Base-by-base conservation (phyloP, 1,140 invertebrate genomes). In the Solen grandis region DNA sequence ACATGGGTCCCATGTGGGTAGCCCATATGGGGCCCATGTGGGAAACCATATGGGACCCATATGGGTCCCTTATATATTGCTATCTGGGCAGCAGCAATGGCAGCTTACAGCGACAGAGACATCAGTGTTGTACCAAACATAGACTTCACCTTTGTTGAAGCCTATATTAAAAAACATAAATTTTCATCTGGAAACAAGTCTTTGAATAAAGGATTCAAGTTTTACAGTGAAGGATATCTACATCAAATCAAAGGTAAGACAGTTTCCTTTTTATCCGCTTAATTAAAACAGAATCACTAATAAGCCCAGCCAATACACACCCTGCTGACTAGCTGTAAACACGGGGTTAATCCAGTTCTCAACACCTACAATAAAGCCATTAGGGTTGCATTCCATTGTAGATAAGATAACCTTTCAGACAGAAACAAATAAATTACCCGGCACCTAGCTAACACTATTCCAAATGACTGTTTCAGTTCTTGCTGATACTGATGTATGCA, bases 181-280 rank as follows among this genome's bases (percentile, higher is more conserved):
- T 4, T n/a, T 13, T 35, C 16, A n/a, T 54, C 59, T 13, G 70
- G 79, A 68, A 65, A 68, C 14, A 63, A 81, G 38, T n/a, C 63
- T 68, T 35, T 81, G n/a, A 63, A 27, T 19, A 75, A 75, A 69
- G 70, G 72, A 46, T 81, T 72, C 36, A 81, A 75, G 41, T 81
- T 74, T 36, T 75, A 65, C 41, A 55, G 52, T 52, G 72, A 81
- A 52, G 50, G 36, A 69, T 81, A 75, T 36, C 33, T 81, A 14
- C 29, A 50, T 25, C 16, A 52, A 3, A n/a, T 81, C 1, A 68
- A 13, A 69, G 60, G 72, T 81, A 69, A 55, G 50, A 8, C 46
- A 10, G 19, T 29, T 60, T 46, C 10, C 19, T 27, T n/a, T 31
- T 5, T 57, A 13, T 13, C 22, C 27, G 19, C 5, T 57, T 8